Evolutionary conservation across 1,140 invertebrate species (phyloP).

Genomic region (Lanistes nyassanus): DNA sequence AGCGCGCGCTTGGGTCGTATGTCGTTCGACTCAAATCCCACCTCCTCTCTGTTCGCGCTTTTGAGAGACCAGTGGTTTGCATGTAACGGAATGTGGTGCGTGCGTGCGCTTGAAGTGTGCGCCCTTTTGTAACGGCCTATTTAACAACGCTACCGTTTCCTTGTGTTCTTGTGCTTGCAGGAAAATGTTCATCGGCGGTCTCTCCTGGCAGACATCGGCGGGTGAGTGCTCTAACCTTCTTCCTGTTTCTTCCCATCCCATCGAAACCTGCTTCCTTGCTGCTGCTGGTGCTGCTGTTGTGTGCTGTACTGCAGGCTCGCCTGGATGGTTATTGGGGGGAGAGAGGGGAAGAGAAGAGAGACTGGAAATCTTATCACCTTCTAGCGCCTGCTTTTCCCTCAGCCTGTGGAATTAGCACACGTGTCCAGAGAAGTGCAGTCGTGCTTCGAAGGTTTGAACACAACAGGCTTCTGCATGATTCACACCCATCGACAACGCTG

Average conservation of each 20-base stretch:
- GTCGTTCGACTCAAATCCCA: not conserved
- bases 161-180: constrained; percentile 74
- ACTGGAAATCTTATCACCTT: not conserved
- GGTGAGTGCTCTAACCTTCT: constrained; percentile 73
- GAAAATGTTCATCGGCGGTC: constrained; percentile 99
- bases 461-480: too few relatives aligned
- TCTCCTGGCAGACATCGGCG: constrained; percentile 99
- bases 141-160: constrained; percentile 32
- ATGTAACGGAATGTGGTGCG: constrained; percentile 23
- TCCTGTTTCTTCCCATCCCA: not conserved
- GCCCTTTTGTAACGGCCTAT: constrained; percentile 28
- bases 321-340: not conserved
- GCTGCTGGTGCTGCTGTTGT: not conserved
- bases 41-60: constrained; percentile 25
- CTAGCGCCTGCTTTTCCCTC: too few relatives aligned
- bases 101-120: constrained; percentile 33
- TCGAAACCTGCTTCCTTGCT: not conserved
- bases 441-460: too few relatives aligned
- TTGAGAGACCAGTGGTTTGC: constrained; percentile 25
- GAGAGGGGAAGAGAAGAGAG: constrained; percentile 9
- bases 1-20: constrained; percentile 26
- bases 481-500: too few relatives aligned
- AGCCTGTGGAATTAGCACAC: too few relatives aligned
- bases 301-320: not conserved
- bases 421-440: too few relatives aligned